phyloP scores from a whole-genome alignment of 2,113 vertebrate genomes.

The Dasyprocta punctata region DNA sequence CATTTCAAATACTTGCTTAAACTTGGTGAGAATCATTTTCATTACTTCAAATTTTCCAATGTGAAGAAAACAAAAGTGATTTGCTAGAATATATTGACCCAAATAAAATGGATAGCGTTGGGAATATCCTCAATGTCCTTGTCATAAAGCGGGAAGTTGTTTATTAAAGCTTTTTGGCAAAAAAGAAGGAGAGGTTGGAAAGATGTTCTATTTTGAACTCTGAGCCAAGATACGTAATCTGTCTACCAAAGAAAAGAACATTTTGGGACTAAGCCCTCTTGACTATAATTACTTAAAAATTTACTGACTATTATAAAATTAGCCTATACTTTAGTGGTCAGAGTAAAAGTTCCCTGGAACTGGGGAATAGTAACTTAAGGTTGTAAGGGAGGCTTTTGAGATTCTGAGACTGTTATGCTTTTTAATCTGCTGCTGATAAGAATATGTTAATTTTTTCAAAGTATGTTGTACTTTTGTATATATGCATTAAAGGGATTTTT shows the following conservation, averaged over 20 bases:
- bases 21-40: conserved; percentile 28
- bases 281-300: background rate
- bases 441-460: conserved; percentile 8
- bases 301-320: background rate
- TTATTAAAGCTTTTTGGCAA: background rate
- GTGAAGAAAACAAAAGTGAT: conserved; percentile 23
- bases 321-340: background rate
- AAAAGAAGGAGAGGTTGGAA: background rate
- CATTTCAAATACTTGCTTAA: background rate
- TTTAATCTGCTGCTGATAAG: background rate
- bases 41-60: background rate
- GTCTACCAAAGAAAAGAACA: background rate
- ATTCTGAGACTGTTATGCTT: background rate
- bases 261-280: conserved; percentile 13
- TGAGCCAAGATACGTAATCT: background rate
- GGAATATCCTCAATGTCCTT: background rate
- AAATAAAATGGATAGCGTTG: background rate
- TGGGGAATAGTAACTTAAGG: background rate
- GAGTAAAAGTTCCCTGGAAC: background rate
- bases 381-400: background rate
- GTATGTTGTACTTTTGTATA: background rate
- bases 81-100: background rate
- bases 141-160: background rate
- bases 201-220: background rate
- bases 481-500: background rate